A percentile compares a stretch with the other conserved stretches of the same genome.
These are phyloP conservation scores for Gambusia holbrooki DNA, from an alignment of 2,113 vertebrate genomes.

Conservation along the genomic window DNA sequence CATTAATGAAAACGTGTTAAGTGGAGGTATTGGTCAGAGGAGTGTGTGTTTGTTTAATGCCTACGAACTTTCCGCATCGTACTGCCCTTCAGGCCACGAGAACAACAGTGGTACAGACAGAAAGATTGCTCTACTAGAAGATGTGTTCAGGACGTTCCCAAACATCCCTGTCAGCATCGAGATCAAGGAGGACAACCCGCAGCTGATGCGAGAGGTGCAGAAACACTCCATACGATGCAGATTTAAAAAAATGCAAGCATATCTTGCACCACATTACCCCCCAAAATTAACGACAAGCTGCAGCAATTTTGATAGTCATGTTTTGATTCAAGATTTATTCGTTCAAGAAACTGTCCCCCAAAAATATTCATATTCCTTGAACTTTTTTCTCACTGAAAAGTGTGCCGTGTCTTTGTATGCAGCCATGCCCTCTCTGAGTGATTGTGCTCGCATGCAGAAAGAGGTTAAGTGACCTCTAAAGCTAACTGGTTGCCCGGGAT, in stretches of 20 bases:
- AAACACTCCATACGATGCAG: not conserved
- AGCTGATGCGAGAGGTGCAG: conserved; percentile 83
- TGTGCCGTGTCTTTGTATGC: not conserved
- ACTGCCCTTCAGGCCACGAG: conserved; percentile 68
- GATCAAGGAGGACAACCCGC: conserved; percentile 80
- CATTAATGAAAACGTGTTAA: conserved; percentile 14
- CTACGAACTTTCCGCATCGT: not conserved
- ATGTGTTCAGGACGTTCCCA: conserved; percentile 84
- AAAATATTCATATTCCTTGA: too few relatives aligned
- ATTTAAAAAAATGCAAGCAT: not conserved
- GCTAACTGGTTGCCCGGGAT: too few relatives aligned
- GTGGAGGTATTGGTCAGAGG: not conserved
- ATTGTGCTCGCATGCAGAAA: not conserved
- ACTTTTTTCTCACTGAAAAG: not conserved
- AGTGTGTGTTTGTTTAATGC: not conserved
- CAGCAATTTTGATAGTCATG: too few relatives aligned
- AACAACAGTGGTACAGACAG: conserved; percentile 82
- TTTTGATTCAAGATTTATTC: too few relatives aligned
- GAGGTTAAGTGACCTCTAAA: not conserved
- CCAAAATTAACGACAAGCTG: not conserved
- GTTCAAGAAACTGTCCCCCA: too few relatives aligned
- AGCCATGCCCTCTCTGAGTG: not conserved
- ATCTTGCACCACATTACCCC: not conserved
- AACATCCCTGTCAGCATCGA: conserved; percentile 81
- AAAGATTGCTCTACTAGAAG: conserved; percentile 82